Conservation (phyloP, 2,797 vertebrate species). For the Erethizon dorsatum region DNA sequence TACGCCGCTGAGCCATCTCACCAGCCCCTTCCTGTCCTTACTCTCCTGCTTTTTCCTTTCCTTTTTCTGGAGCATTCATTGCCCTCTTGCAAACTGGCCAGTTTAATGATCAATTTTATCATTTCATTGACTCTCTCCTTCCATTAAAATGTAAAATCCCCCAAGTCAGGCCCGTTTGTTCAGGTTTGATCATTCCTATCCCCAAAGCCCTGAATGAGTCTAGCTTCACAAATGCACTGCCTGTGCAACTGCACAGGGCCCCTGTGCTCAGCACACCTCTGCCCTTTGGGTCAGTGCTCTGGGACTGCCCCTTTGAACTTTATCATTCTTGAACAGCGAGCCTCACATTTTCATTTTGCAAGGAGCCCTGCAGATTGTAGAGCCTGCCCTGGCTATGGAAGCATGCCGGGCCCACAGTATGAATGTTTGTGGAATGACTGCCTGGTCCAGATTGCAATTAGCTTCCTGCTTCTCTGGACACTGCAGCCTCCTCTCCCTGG, state of each 20-base stretch:
- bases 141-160: background rate
- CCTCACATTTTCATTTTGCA: background rate
- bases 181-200: background rate
- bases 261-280: background rate
- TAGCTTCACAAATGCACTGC: background rate
- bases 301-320: no score
- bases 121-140: background rate
- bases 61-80: rapidly evolving
- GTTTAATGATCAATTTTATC: background rate
- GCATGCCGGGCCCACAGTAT: background rate
- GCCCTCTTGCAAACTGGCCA: background rate
- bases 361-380: rapidly evolving
- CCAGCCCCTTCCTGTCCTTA: background rate
- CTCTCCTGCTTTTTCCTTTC: background rate
- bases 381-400: background rate
- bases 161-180: background rate
- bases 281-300: background rate
- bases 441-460: background rate
- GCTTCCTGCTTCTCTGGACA: background rate
- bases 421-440: background rate
- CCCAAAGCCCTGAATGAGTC: no score
- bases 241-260: rapidly evolving
- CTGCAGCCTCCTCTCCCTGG: background rate
- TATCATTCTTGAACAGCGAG: no score
- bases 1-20: no score